These are phyloP conservation scores for Aptenodytes patagonicus DNA, from an alignment of 2,113 vertebrate species.

Conservation along the genomic window DNA sequence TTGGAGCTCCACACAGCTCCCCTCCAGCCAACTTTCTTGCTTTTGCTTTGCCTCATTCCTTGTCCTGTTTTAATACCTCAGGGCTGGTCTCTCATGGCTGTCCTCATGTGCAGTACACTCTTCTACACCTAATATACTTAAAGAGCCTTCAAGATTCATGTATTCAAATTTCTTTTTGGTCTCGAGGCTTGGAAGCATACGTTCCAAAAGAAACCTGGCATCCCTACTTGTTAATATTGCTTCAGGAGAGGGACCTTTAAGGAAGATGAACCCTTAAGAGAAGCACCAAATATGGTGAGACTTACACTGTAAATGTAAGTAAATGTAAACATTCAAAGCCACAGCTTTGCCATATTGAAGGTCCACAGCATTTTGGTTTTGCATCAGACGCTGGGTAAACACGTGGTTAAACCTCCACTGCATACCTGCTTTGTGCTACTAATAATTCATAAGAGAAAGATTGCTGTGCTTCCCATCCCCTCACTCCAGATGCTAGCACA, in stretches of 20 bases:
- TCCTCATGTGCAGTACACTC: not conserved
- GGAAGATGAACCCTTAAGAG: not conserved
- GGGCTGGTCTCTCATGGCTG: not conserved
- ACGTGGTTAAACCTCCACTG: not conserved
- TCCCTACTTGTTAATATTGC: not conserved
- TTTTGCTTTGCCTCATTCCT: not conserved
- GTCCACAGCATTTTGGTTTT: not conserved
- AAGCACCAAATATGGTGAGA: not conserved
- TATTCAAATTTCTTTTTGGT: not conserved
- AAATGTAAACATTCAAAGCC: not conserved
- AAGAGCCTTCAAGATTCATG: not conserved
- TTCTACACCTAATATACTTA: not conserved
- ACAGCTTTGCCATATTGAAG: not conserved
- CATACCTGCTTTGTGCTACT: not conserved
- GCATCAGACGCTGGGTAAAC: not conserved
- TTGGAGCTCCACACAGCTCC: not conserved
- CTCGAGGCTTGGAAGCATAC: not conserved
- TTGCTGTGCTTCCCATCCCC: not conserved
- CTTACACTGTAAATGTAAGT: not conserved
- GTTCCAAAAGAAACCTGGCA: not conserved
- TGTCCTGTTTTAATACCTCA: not conserved
- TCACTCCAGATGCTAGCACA: not conserved
- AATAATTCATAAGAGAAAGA: not conserved
- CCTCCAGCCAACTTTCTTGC: not conserved
- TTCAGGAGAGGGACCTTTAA: not conserved